A percentile compares a stretch with the other conserved stretches of the same genome.
These are phyloP conservation scores for Dolichoris vasculosae DNA, from an alignment of 1,140 invertebrate species.

Conservation along the genomic window DNA sequence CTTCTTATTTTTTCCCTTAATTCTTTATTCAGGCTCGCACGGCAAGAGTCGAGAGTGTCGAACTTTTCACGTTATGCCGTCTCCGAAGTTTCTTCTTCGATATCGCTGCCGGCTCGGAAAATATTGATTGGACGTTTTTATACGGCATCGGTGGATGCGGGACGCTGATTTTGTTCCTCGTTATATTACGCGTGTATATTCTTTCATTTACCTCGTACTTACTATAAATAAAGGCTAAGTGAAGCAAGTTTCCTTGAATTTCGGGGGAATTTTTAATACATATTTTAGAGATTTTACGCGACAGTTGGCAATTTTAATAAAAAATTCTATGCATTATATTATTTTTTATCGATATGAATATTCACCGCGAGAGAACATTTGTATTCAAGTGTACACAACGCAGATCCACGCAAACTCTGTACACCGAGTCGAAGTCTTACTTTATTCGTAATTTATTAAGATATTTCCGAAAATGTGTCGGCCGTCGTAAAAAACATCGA, in stretches of 20 bases:
- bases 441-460: constrained; percentile 44
- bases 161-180: not conserved
- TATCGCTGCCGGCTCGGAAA: not conserved
- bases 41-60: constrained; percentile 12
- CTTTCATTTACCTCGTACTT: not conserved
- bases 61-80: constrained; percentile 20
- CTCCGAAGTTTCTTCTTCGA: constrained; percentile 1
- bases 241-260: constrained; percentile 12
- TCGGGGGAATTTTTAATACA: constrained; percentile 13
- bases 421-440: not conserved
- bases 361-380: constrained; percentile 32
- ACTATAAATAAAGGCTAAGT: constrained; percentile 22
- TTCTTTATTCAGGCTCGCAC: constrained; percentile 37
- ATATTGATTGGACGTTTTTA: constrained; percentile 29
- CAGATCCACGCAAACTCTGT: not conserved
- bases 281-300: constrained; percentile 33
- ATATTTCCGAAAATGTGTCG: constrained; percentile 22
- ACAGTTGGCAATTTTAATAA: constrained; percentile 20
- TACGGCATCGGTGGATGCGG: not conserved
- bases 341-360: constrained; percentile 41
- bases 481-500: constrained; percentile 23
- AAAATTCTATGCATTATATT: constrained; percentile 48
- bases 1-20: constrained; percentile 23
- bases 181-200: not conserved
- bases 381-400: constrained; percentile 15